Conservation (phyloP, 2,113 vertebrate species). For the Nerophis lumbriciformis region DNA sequence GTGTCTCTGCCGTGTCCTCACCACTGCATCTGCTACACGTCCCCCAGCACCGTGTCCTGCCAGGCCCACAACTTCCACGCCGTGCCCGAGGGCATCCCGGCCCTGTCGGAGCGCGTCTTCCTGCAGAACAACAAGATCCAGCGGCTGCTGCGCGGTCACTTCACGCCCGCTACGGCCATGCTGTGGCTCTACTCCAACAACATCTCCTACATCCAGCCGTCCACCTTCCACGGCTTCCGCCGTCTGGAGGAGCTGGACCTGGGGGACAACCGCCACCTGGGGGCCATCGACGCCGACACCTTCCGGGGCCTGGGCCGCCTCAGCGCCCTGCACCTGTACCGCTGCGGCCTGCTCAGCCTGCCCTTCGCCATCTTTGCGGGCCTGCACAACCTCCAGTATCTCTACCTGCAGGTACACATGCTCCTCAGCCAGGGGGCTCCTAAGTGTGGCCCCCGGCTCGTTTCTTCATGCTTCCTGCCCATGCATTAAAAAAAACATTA, state of each 20-base stretch:
- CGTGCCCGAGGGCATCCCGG: slow-evolving; percentile 90
- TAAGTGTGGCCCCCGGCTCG: no score
- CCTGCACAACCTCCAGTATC: slow-evolving; percentile 92
- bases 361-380: slow-evolving; percentile 84
- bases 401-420: slow-evolving; percentile 84
- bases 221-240: slow-evolving; percentile 86
- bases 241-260: slow-evolving; percentile 96
- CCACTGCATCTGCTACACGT: slow-evolving; percentile 93
- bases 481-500: no score
- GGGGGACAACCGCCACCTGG: slow-evolving; percentile 88
- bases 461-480: no score
- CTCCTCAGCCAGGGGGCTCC: not conserved
- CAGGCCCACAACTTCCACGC: slow-evolving; percentile 90
- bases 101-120: slow-evolving; percentile 91
- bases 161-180: slow-evolving; percentile 88
- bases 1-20: slow-evolving; percentile 78
- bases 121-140: slow-evolving; percentile 96
- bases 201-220: slow-evolving; percentile 91
- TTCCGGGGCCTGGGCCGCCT: slow-evolving; percentile 88
- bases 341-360: slow-evolving; percentile 85
- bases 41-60: slow-evolving; percentile 96
- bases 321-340: slow-evolving; percentile 91
- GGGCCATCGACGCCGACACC: slow-evolving; percentile 85
- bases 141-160: slow-evolving; percentile 85
- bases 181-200: slow-evolving; percentile 98